Base-by-base conservation (phyloP, 1,140 invertebrate genomes). In the Nasonia giraulti region DNA sequence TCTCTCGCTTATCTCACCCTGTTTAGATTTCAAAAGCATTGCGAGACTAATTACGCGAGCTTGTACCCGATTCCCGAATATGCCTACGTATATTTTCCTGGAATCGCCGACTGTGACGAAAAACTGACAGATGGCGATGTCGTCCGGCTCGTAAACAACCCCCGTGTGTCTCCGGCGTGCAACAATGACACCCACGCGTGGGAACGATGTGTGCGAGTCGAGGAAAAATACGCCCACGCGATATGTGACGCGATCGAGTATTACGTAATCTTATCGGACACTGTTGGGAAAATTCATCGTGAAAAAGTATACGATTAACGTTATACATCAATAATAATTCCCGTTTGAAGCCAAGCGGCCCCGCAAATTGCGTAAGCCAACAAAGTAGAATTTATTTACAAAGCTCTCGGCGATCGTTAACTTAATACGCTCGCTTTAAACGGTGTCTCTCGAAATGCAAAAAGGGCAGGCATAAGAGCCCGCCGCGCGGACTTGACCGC, bases 381-480 rank as follows among this genome's bases (percentile, higher is more conserved):
- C 55, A 62, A 20, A 62, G 55, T 62, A 62, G 4, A 62, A 62
- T 62, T 62, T 62, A 62, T 62, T 62, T 62, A 62, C 55, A 62
- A n/a, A 62, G 55, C 20, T 37, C n/a, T 47, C 37, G 12, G 44
- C 20, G 44, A 6, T 20, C 74, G 55, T 62, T 62, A 79, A 79
- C 6, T 66, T 79, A 79, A 37, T 66, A 17, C 37, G 78, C 14
- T 68, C 66, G 62, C 37, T 62, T 69, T 44, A 27, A 82, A 74
- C n/a, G 47, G 14, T 44, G 40, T 14, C 31, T 14, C 31, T 74
- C 17, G 47, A 55, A 62, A 55, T 82, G 23, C 44, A 81, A 73
- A 73, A 73, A 33, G 12, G 69, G 44, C 27, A 66, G 2, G 17
- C 20, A 62, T 20, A n/a, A 62, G 55, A 50, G 55, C 20, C 1